Base-by-base conservation (phyloP, 92 coral and sea anemone genomes). In the Desmophyllum pertusum region DNA sequence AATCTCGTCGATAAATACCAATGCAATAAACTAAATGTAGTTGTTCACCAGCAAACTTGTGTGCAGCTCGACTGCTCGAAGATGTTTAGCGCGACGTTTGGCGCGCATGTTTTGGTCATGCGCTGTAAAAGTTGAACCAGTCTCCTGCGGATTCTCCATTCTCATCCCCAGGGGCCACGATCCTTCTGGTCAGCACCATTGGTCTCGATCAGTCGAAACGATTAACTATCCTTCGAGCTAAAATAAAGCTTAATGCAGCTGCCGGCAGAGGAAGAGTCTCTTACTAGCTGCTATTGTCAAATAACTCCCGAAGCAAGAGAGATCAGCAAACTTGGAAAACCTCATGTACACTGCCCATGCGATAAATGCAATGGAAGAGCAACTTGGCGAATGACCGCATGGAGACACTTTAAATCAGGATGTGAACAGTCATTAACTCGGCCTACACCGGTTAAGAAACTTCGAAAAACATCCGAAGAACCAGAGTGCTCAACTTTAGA, bases 271-370 rank as follows among this genome's bases (percentile, higher is more conserved):
- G 79, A 53, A 75, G 46, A 31, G 6, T 75, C 79, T 51, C 79
- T 75, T 83, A 82, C 91, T 62, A 62, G 63, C 68, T 82, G 91
- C 69, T 70, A 88, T 51, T 76, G 91, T n/a, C 75, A 70, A 8
- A 3, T 41, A 74, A 79, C 91, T 33, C 61, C 79, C 25, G 87
- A 87, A 50, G 91, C 91, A 23, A 81, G 53, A 80, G 73, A 82
- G 40, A 87, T 81, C 62, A 74, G 79, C 35, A 43, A 80, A 67
- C 45, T 23, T 57, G 85, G 90, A 73, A 84, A 81, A 40, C 87
- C 91, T 66, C 91, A 88, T 77, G 91, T 88, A n/a, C 91, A 82
- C 86, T 88, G 87, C 57, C 91, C 87, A 30, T 88, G 91, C 66
- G 74, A 66, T 38, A 88, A 82, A 70, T 88, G 91, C 63, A 45